These are phyloP conservation scores for Lepeophtheirus nordmannii DNA, from an alignment of 2,888 invertebrate species.

Conservation along the genomic window DNA sequence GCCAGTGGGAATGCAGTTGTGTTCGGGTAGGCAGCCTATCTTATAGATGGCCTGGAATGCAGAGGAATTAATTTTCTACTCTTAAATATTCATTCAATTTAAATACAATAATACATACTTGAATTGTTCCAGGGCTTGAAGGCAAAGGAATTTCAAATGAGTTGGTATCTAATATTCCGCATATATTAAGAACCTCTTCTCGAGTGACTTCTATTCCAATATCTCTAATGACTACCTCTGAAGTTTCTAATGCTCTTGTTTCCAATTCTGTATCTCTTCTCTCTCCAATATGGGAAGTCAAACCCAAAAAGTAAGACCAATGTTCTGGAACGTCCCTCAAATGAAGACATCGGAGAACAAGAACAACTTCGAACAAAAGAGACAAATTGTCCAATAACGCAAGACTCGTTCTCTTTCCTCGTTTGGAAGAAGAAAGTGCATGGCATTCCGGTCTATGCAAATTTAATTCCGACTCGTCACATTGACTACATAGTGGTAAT, in stretches of 20 bases:
- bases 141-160: constrained; percentile 15
- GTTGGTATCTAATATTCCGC: constrained; percentile 8
- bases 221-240: neutral
- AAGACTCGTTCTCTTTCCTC: neutral
- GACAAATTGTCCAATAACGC: constrained; percentile 4
- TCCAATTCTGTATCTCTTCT: neutral
- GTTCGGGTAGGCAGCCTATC: constrained; percentile 29
- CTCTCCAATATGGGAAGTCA: neutral
- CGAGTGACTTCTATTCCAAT: neutral
- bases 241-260: neutral
- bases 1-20: constrained; percentile 29
- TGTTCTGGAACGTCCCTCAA: neutral
- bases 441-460: constrained; percentile 9
- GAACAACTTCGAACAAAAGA: neutral
- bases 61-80: neutral
- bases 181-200: neutral
- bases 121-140: constrained; percentile 1
- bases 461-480: neutral
- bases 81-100: constrained; percentile 24
- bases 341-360: constrained; percentile 14
- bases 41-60: constrained; percentile 28
- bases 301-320: neutral
- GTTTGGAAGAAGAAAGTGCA: neutral
- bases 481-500: constrained; percentile 4
- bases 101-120: constrained; percentile 27